Conservation (phyloP, 2,113 vertebrate genomes). For the Centrocercus urophasianus region DNA sequence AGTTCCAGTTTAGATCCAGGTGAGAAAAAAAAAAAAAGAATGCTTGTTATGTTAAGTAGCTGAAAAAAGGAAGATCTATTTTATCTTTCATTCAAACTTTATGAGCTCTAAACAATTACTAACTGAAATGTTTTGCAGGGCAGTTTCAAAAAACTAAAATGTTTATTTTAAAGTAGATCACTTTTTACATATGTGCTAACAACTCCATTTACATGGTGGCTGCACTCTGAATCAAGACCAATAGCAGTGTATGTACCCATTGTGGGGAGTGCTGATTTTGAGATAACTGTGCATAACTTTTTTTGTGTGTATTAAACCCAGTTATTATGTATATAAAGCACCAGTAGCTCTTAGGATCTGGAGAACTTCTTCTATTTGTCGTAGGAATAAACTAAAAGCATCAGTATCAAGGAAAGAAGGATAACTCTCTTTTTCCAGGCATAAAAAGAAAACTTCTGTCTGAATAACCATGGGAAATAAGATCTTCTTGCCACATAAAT, state of each 20-base stretch:
- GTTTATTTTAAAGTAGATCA: not conserved
- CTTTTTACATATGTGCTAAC: not conserved
- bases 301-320: not conserved
- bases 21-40: not conserved
- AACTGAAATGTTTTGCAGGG: not conserved
- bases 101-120: not conserved
- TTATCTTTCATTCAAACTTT: not conserved
- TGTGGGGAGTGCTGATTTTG: not conserved
- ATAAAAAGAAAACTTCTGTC: not conserved
- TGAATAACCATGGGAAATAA: not conserved
- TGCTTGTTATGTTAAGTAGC: not conserved
- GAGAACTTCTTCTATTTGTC: not conserved
- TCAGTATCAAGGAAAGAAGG: not conserved
- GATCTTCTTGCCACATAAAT: not conserved
- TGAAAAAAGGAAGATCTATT: conserved; percentile 26
- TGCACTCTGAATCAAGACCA: not conserved
- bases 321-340: not conserved
- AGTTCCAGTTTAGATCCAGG: not conserved
- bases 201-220: not conserved
- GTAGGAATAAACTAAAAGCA: not conserved
- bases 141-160: not conserved
- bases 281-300: not conserved
- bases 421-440: not conserved
- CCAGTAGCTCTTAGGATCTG: not conserved
- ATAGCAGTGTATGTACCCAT: not conserved